phyloP scores from a whole-genome alignment of 2,797 vertebrate species.

The Clarias pachynema region DNA sequence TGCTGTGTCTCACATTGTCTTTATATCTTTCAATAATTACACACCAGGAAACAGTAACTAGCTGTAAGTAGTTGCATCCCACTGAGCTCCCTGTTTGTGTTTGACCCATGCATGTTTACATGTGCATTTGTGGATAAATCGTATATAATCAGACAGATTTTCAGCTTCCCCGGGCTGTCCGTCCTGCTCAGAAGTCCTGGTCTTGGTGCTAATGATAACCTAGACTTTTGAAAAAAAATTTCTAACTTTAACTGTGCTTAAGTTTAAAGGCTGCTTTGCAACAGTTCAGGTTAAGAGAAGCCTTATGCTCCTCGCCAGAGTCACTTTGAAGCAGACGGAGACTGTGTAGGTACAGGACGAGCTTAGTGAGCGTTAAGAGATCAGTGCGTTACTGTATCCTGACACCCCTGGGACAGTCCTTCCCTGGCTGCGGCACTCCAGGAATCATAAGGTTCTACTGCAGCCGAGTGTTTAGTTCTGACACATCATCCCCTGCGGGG shows the following conservation, averaged over 20 bases:
- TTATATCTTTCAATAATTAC: slow-evolving; percentile 12
- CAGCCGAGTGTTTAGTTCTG: slow-evolving; percentile 56
- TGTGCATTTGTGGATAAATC: neutral
- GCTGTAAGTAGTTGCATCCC: neutral
- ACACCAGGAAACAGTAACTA: slow-evolving; percentile 17
- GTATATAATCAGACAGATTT: neutral
- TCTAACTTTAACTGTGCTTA: slow-evolving; percentile 26
- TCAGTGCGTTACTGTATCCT: slow-evolving; percentile 42
- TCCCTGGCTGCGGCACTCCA: slow-evolving; percentile 63
- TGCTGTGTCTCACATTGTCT: slow-evolving; percentile 46
- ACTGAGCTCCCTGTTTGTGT: slow-evolving; percentile 1
- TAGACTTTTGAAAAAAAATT: slow-evolving; percentile 16
- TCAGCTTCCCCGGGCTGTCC: slow-evolving; percentile 35
- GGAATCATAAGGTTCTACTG: slow-evolving; percentile 67
- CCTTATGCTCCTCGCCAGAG: neutral
- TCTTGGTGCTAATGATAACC: slow-evolving; percentile 60
- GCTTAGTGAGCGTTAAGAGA: neutral
- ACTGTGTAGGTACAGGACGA: slow-evolving; percentile 22
- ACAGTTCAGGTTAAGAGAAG: neutral
- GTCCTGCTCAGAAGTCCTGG: slow-evolving; percentile 60
- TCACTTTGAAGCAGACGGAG: neutral
- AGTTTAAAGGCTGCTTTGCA: neutral
- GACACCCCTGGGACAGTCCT: slow-evolving; percentile 61
- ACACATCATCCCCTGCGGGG: slow-evolving; percentile 60
- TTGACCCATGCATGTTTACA: neutral